phyloP scores from a whole-genome alignment of 2,113 vertebrate genomes.

The Oenanthe oenanthe region DNA sequence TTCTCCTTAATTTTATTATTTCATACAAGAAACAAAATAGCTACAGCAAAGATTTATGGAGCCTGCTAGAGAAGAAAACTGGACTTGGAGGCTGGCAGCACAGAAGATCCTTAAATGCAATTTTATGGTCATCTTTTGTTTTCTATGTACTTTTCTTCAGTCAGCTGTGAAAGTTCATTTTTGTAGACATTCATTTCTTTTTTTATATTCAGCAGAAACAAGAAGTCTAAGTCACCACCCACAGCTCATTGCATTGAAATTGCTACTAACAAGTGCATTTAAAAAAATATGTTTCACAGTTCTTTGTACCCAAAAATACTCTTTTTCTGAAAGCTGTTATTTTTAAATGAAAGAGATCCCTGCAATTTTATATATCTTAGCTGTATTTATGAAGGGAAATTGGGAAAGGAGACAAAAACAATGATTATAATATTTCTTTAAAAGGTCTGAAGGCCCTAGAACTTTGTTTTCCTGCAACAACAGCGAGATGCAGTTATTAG shows the following conservation, averaged over 20 bases:
- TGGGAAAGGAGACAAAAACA: not conserved
- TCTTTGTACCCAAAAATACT: not conserved
- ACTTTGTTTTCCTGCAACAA: not conserved
- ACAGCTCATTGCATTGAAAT: not conserved
- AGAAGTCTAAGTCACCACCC: not conserved
- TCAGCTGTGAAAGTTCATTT: not conserved
- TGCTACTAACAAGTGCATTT: not conserved
- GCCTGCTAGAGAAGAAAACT: not conserved
- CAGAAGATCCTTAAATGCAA: not conserved
- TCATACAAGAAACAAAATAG: not conserved
- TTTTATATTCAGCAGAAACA: not conserved
- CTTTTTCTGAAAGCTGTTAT: not conserved
- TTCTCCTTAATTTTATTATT: not conserved
- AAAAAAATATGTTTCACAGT: not conserved
- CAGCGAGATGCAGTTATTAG: fast-evolving
- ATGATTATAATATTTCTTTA: not conserved
- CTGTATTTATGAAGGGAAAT: not conserved
- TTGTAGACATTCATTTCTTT: not conserved
- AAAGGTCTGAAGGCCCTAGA: not conserved
- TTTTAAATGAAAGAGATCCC: not conserved
- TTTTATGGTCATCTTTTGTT: not conserved
- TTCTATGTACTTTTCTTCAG: not conserved
- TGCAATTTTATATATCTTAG: not conserved
- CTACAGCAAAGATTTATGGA: not conserved
- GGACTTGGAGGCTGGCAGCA: not conserved